Conservation (phyloP, 2,888 invertebrate species). For the Hydrotaea cyrtoneurina region DNA sequence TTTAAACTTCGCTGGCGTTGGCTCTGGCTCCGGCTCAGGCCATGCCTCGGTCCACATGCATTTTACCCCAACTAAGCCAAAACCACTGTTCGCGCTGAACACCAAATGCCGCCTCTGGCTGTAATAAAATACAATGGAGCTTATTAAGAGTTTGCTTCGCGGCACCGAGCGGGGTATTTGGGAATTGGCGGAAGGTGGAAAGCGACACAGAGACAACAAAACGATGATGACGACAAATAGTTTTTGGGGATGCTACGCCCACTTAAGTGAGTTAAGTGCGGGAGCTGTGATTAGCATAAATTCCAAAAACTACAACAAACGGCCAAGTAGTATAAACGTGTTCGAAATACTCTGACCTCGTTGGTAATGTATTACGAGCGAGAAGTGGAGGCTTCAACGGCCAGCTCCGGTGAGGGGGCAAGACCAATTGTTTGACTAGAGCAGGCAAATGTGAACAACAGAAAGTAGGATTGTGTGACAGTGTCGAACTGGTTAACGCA, state of each 20-base stretch:
- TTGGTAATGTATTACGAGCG: too few relatives aligned
- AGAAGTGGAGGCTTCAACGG: too few relatives aligned
- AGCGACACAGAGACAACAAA: neutral
- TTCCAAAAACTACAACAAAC: neutral
- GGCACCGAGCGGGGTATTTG: neutral
- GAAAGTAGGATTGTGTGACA: too few relatives aligned
- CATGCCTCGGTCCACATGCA: too few relatives aligned
- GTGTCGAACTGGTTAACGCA: too few relatives aligned
- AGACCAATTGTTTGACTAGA: too few relatives aligned
- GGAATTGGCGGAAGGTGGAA: neutral
- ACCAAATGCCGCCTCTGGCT: neutral
- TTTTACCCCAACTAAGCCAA: neutral
- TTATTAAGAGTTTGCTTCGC: neutral
- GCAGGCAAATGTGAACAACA: too few relatives aligned
- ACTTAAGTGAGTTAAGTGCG: conserved; percentile 24
- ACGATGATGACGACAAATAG: neutral
- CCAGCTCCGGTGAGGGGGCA: too few relatives aligned
- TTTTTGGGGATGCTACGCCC: neutral
- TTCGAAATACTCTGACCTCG: too few relatives aligned
- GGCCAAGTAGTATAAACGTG: neutral
- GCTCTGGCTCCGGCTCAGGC: neutral
- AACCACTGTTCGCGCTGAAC: neutral
- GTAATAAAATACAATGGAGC: conserved; percentile 19
- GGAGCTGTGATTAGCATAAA: conserved; percentile 20
- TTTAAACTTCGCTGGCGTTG: conserved; percentile 9